Percentiles rank a stretch among this genome's conserved stretches.
Evolutionary conservation across 2,888 invertebrate species (phyloP).

Genomic region (Folsomia manolachei): DNA sequence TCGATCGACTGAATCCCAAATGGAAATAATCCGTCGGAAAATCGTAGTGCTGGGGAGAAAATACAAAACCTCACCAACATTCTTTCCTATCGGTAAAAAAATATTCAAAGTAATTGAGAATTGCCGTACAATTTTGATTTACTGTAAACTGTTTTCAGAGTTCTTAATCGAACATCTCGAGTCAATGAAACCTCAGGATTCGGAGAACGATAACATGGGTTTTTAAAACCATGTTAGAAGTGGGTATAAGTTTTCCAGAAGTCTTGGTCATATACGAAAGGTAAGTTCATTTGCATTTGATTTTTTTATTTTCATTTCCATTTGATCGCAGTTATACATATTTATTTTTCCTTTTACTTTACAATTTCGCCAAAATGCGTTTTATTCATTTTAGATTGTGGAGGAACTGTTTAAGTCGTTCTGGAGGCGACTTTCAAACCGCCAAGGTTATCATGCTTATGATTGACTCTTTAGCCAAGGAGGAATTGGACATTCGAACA

Average conservation of each 20-base stretch:
- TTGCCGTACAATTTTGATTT: no score
- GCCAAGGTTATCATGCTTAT: slow-evolving; percentile 47
- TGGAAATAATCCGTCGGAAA: slow-evolving; percentile 47
- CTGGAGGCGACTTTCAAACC: slow-evolving; percentile 41
- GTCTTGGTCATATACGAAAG: slow-evolving; percentile 79
- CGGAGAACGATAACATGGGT: slow-evolving; percentile 71
- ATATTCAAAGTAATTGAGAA: slow-evolving; percentile 8
- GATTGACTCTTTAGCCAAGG: slow-evolving; percentile 42
- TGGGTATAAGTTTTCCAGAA: slow-evolving; percentile 73
- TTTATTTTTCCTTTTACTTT: neutral
- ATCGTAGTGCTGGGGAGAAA: slow-evolving; percentile 58
- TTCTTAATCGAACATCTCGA: slow-evolving; percentile 51
- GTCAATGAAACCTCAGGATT: slow-evolving; percentile 48
- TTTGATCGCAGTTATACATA: no score
- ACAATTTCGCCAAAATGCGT: neutral
- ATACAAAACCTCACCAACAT: slow-evolving; percentile 54
- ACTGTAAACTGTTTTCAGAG: slow-evolving; percentile 45
- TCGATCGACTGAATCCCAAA: slow-evolving; percentile 55
- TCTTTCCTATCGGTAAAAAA: slow-evolving; percentile 76
- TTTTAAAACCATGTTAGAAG: slow-evolving; percentile 70
- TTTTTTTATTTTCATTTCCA: neutral
- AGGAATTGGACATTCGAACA: slow-evolving; percentile 34
- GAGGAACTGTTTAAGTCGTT: slow-evolving; percentile 36
- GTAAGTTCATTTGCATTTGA: slow-evolving; percentile 55
- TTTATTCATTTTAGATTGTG: slow-evolving; percentile 35